Conservation (phyloP, 2,113 vertebrate species). For the Marmota flaviventris region DNA sequence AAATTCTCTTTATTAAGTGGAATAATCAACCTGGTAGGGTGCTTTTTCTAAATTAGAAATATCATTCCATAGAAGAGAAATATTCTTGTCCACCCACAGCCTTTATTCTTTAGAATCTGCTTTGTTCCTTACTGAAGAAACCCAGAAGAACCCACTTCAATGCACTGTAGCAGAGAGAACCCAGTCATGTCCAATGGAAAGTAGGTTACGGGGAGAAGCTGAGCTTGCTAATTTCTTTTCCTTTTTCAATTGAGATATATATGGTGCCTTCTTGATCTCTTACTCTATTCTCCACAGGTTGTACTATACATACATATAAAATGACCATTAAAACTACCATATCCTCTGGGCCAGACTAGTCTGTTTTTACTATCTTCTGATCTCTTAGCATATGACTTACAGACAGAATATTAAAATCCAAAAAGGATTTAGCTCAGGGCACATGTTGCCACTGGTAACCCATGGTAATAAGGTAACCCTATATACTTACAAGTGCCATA, state of each 20-base stretch:
- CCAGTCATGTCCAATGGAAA: not conserved
- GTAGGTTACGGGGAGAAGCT: not conserved
- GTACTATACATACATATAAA: not conserved
- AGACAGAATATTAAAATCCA: slow-evolving; percentile 67
- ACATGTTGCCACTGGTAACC: slow-evolving; percentile 56
- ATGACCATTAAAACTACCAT: not conserved
- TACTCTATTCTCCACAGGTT: not conserved
- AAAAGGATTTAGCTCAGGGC: slow-evolving; percentile 61
- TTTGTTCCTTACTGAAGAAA: not conserved
- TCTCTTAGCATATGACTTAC: slow-evolving; percentile 46
- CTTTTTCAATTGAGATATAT: not conserved
- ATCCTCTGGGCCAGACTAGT: not conserved
- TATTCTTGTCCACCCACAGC: not conserved
- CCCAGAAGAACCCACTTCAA: not conserved
- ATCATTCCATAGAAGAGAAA: not conserved
- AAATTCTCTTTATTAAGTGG: slow-evolving; percentile 6
- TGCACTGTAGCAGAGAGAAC: not conserved
- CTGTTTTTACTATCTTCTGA: slow-evolving; percentile 40
- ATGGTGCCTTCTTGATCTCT: not conserved
- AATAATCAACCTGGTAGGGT: not conserved
- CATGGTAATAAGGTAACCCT: slow-evolving; percentile 62
- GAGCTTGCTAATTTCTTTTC: not conserved
- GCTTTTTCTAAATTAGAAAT: slow-evolving; percentile 36
- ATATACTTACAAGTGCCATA: slow-evolving; percentile 63
- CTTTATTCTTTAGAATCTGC: not conserved